phyloP scores from a whole-genome alignment of 2,797 vertebrate species.

The Echeneis naucrates region DNA sequence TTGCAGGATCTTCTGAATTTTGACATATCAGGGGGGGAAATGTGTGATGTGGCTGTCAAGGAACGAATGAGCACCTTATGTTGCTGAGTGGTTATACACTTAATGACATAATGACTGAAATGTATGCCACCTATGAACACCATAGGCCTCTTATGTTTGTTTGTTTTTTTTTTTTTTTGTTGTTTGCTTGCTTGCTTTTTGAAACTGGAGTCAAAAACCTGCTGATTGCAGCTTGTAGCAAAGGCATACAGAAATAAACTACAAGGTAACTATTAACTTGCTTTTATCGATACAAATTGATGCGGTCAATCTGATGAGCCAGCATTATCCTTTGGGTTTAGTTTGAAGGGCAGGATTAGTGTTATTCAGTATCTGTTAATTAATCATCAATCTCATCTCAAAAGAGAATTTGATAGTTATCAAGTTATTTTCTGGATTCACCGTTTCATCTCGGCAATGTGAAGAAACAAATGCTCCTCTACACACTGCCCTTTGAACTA shows the following conservation, averaged over 20 bases:
- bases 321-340: not conserved
- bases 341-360: not conserved
- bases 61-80: not conserved
- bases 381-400: not conserved
- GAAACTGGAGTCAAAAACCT: slow-evolving; percentile 3
- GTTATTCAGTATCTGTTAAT: not conserved
- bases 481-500: slow-evolving; percentile 3
- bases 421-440: too few species aligned
- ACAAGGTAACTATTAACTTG: not conserved
- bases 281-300: not conserved
- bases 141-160: slow-evolving; percentile 15
- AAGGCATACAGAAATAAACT: not conserved
- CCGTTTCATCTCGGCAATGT: too few species aligned
- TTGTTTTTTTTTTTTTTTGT: slow-evolving; percentile 10
- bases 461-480: not conserved
- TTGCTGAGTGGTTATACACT: not conserved
- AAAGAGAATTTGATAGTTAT: not conserved
- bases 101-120: slow-evolving; percentile 30
- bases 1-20: slow-evolving; percentile 58
- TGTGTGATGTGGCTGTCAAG: slow-evolving; percentile 25
- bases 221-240: not conserved
- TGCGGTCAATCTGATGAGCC: too few species aligned
- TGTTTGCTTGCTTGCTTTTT: slow-evolving; percentile 23
- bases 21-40: slow-evolving; percentile 44
- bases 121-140: slow-evolving; percentile 7